These are phyloP conservation scores for Monopterus albus DNA, from an alignment of 2,113 vertebrate species.

Conservation along the genomic window DNA sequence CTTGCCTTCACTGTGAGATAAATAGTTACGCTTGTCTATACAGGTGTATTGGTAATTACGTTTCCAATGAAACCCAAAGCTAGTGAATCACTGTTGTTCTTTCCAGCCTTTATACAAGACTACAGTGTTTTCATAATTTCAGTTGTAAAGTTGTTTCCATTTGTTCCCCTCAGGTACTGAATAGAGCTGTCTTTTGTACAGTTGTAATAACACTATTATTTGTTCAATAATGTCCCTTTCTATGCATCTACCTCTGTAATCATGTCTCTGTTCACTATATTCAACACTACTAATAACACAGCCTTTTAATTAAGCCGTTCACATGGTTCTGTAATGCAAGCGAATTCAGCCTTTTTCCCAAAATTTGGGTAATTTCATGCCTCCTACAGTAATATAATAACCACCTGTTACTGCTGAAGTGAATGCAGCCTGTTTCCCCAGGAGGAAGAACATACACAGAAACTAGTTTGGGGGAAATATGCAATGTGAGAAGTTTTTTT, in stretches of 20 bases:
- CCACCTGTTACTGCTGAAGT: conserved; percentile 30
- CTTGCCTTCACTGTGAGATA: neutral
- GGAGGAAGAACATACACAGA: neutral
- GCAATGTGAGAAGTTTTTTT: neutral
- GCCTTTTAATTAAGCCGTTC: conserved; percentile 34
- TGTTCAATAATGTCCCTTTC: conserved; percentile 24
- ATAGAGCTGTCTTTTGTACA: neutral
- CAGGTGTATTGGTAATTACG: conserved; percentile 24
- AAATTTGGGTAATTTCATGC: conserved; percentile 14
- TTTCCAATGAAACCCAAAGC: conserved; percentile 31
- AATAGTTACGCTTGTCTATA: conserved; percentile 28
- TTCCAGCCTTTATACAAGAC: neutral
- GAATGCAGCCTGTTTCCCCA: conserved; percentile 14
- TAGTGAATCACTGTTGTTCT: neutral
- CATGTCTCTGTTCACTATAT: conserved; percentile 22
- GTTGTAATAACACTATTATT: conserved; percentile 29
- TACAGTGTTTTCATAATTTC: conserved; percentile 4
- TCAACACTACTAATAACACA: conserved; percentile 39
- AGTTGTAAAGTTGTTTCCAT: conserved; percentile 26
- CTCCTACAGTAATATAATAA: conserved; percentile 21
- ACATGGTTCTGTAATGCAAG: conserved; percentile 13
- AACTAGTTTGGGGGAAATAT: neutral
- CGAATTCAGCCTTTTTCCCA: conserved; percentile 14
- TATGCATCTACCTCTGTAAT: conserved; percentile 34
- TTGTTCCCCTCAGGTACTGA: conserved; percentile 12